phyloP scores from a whole-genome alignment of 2,797 vertebrate species.

The Heteromormyrus szaboi region DNA sequence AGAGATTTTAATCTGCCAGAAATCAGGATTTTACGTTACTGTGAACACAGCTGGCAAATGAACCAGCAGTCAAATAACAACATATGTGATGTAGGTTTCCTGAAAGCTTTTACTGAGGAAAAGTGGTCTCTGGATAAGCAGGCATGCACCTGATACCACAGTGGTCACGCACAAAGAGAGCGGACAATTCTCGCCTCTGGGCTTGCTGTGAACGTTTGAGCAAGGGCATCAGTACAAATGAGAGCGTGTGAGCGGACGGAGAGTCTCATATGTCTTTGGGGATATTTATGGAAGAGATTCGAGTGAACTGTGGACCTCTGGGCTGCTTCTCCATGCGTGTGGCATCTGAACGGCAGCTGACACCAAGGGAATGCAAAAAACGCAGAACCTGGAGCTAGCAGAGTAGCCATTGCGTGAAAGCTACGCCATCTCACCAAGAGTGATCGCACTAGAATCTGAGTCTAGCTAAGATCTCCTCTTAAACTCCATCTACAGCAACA shows the following conservation, averaged over 20 bases:
- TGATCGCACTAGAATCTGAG: not conserved
- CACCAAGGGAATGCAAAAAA: not conserved
- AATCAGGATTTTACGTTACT: not conserved
- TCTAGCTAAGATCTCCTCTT: not conserved
- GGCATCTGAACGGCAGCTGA: not conserved
- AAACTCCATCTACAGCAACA: not conserved
- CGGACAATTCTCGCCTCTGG: not conserved
- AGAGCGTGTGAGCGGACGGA: not conserved
- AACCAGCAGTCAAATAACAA: not conserved
- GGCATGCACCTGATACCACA: not conserved
- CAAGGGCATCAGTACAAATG: not conserved
- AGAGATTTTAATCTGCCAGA: not conserved
- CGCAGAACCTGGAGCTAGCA: not conserved
- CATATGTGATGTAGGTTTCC: not conserved
- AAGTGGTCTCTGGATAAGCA: not conserved
- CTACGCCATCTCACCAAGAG: not conserved
- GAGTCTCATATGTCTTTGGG: not conserved
- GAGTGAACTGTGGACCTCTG: not conserved
- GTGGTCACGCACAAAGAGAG: not conserved
- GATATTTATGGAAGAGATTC: not conserved
- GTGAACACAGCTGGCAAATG: not conserved
- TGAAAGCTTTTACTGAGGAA: not conserved
- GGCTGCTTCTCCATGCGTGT: not conserved
- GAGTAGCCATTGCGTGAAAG: not conserved
- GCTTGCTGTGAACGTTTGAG: not conserved